Conservation (phyloP, 2,113 vertebrate genomes). For the Ceratotherium simum region DNA sequence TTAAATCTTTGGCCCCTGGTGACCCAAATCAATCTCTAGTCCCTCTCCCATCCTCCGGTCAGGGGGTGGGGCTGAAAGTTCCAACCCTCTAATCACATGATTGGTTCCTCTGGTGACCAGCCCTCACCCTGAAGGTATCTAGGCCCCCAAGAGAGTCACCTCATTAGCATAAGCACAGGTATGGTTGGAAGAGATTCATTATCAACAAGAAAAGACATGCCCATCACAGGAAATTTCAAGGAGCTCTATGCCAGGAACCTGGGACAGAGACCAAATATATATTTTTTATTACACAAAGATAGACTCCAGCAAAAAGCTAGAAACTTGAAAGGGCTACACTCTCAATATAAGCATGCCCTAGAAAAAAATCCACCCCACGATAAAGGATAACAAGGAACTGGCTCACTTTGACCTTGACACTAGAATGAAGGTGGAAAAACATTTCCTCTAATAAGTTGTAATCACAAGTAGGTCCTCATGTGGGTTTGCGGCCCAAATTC, state of each 20-base stretch:
- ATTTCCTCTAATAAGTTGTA: background rate
- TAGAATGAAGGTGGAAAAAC: background rate
- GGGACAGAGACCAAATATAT: background rate
- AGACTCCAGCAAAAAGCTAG: background rate
- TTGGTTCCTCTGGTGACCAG: background rate
- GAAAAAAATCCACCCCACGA: background rate
- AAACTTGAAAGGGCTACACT: background rate
- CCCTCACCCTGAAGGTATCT: background rate
- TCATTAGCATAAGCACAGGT: background rate
- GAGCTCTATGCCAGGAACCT: background rate
- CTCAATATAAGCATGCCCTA: background rate
- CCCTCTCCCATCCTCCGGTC: background rate
- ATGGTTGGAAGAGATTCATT: background rate
- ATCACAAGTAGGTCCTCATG: background rate
- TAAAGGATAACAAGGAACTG: background rate
- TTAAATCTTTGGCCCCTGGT: background rate
- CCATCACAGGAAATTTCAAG: background rate
- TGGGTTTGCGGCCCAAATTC: background rate
- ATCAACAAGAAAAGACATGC: background rate
- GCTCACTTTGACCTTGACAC: background rate
- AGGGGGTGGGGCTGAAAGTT: background rate
- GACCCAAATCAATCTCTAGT: background rate
- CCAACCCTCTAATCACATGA: background rate
- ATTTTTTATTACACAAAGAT: background rate
- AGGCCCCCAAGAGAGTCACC: background rate